phyloP scores from a whole-genome alignment of 2,888 invertebrate species.

The Andricus quercusramuli region DNA sequence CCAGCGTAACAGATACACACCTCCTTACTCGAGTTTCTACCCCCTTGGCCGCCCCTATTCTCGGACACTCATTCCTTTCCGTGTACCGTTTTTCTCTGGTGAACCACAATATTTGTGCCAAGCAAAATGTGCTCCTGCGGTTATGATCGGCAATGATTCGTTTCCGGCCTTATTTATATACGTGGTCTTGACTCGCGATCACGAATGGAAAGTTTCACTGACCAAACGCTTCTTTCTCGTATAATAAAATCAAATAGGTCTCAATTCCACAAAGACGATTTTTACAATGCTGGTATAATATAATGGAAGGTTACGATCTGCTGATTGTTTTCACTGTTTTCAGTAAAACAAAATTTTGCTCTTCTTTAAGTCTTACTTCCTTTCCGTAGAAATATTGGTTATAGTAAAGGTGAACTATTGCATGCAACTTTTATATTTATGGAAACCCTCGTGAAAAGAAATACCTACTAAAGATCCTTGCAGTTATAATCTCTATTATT shows the following conservation, averaged over 20 bases:
- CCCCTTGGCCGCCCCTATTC: background rate
- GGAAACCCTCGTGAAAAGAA: too few relatives aligned
- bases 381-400: background rate
- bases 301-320: background rate
- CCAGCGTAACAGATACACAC: slow-evolving; percentile 59
- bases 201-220: slow-evolving; percentile 4
- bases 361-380: background rate
- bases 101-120: slow-evolving; percentile 20
- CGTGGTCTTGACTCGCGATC: background rate
- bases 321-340: background rate
- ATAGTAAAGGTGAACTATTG: background rate
- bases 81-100: background rate
- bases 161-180: slow-evolving; percentile 36
- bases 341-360: background rate
- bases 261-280: background rate
- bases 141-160: slow-evolving; percentile 37
- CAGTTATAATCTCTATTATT: too few relatives aligned
- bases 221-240: background rate
- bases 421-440: too few relatives aligned
- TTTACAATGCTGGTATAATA: background rate
- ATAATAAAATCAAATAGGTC: slow-evolving; percentile 17
- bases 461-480: too few relatives aligned
- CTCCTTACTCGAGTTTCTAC: slow-evolving; percentile 35
- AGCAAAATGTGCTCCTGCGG: slow-evolving; percentile 26
- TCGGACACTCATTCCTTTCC: slow-evolving; percentile 16